These are phyloP conservation scores for Ptychadena robeensis DNA, from an alignment of 2,797 vertebrate genomes.

Conservation along the genomic window DNA sequence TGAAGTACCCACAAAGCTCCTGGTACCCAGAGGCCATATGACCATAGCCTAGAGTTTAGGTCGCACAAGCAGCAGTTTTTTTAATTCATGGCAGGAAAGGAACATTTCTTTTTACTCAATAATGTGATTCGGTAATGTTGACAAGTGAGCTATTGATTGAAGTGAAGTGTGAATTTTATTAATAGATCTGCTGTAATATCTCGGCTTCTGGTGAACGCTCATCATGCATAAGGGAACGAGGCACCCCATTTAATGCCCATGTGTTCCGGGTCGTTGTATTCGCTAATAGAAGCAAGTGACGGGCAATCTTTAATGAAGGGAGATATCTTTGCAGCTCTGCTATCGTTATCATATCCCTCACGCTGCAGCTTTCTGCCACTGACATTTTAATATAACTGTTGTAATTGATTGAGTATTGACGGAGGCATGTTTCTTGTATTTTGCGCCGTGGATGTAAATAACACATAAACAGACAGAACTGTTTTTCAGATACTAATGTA, in stretches of 20 bases:
- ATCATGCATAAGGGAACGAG: neutral
- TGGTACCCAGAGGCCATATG: too few species aligned
- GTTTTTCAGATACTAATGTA: neutral
- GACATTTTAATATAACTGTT: neutral
- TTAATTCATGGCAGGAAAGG: neutral
- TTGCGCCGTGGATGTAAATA: neutral
- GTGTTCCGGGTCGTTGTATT: neutral
- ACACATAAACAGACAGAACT: neutral
- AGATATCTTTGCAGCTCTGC: neutral
- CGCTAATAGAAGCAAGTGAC: neutral
- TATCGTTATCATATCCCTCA: neutral
- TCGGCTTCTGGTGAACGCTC: neutral
- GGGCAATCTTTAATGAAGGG: neutral
- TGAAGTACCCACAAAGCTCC: too few species aligned
- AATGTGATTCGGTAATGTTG: neutral
- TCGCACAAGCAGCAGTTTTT: neutral
- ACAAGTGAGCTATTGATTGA: neutral
- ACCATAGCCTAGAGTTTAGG: neutral
- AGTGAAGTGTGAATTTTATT: neutral
- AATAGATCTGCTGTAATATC: neutral
- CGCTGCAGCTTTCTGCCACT: neutral
- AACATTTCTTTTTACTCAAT: neutral
- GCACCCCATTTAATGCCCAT: neutral
- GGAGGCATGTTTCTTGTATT: neutral
- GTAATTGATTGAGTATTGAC: neutral